These are phyloP conservation scores for Kryphioiulus occultus DNA, from an alignment of 2,888 invertebrate genomes.

Conservation along the genomic window DNA sequence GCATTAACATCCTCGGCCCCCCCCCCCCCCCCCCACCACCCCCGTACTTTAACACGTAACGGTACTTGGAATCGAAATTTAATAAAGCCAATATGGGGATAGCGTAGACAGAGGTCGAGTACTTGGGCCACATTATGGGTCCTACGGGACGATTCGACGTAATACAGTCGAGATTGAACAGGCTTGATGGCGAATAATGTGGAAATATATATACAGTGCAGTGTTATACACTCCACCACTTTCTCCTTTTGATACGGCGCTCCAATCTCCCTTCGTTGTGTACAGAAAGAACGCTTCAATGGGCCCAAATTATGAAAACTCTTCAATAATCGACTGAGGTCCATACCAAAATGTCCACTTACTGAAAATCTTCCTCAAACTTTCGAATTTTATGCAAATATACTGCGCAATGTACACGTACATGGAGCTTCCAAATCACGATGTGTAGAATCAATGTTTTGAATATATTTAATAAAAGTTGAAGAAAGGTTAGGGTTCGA, in stretches of 20 bases:
- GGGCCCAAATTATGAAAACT: not conserved
- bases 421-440: too few species aligned
- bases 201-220: conserved; percentile 43
- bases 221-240: conserved; percentile 31
- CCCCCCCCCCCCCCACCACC: not conserved
- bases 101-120: conserved; percentile 47
- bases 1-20: not conserved
- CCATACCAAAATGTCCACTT: not conserved
- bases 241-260: not conserved
- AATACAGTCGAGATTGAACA: conserved; percentile 47
- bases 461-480: too few species aligned
- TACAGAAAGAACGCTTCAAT: not conserved
- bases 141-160: conserved; percentile 46
- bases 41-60: conserved; percentile 31
- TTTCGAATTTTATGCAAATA: too few species aligned
- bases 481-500: too few species aligned
- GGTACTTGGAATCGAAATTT: conserved; percentile 46
- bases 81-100: conserved; percentile 46
- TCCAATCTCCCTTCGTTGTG: not conserved
- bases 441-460: too few species aligned
- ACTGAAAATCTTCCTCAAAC: not conserved
- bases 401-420: too few species aligned
- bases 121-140: conserved; percentile 46
- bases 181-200: conserved; percentile 41
- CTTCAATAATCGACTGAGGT: not conserved